These are phyloP conservation scores for Cebus imitator DNA, from an alignment of 2,113 vertebrate genomes.

Conservation along the genomic window DNA sequence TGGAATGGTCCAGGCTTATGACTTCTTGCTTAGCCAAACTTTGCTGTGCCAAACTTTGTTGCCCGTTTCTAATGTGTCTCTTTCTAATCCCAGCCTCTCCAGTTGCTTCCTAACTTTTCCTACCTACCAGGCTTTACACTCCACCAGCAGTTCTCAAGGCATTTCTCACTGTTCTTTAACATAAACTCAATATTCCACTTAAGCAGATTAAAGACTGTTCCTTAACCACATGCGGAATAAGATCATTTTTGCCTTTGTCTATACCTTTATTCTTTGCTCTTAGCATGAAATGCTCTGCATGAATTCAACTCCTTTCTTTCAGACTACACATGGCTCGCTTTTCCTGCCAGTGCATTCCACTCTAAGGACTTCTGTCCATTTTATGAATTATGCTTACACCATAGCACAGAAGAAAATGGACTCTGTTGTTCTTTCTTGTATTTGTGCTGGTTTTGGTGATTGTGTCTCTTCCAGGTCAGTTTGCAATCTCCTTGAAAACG, in stretches of 20 bases:
- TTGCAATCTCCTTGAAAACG: not conserved
- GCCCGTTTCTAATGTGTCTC: not conserved
- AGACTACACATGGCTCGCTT: not conserved
- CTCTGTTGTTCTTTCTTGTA: not conserved
- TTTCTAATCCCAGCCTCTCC: not conserved
- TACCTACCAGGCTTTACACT: not conserved
- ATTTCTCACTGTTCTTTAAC: not conserved
- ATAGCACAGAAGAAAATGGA: not conserved
- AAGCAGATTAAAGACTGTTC: not conserved
- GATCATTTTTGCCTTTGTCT: not conserved
- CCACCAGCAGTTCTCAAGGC: not conserved
- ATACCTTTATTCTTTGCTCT: not conserved
- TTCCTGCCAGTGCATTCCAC: not conserved
- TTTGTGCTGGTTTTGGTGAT: not conserved
- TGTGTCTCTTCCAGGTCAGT: not conserved
- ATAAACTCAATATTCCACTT: not conserved
- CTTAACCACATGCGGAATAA: not conserved
- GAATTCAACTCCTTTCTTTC: not conserved
- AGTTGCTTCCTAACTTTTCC: not conserved
- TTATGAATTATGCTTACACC: not conserved
- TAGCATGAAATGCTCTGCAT: not conserved
- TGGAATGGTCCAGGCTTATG: rapidly evolving
- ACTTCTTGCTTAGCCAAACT: not conserved
- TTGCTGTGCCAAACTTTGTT: not conserved
- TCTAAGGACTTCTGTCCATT: not conserved